Evolutionary conservation across 2,797 vertebrate species (phyloP), one percentile per base, ranked within the genome.

Genomic region (Epinephelus awoara): DNA sequence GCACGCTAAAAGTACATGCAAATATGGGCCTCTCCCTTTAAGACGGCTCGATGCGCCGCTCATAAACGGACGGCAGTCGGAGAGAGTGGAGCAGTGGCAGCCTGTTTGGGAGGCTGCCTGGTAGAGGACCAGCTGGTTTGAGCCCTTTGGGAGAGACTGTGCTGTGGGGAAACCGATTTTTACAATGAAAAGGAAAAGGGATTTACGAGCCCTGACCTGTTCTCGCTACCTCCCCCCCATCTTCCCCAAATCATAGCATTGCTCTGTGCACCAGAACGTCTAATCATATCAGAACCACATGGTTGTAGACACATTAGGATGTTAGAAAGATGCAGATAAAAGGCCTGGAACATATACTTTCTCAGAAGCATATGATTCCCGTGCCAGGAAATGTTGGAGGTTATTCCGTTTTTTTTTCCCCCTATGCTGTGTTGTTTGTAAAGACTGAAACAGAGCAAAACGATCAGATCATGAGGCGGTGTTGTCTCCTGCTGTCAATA

Each of bases 161-260:
- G 6, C 87, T 82, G 74, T 70, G 62, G 89, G 91, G 85, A 89
- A 92, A 88, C 72, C 29, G 68, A 75, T 84, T 94, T 95, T 93
- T 94, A 94, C 93, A 86, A 90, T 87, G 84, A 91, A 93, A 91
- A 89, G 89, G 92, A 91, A 92, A 91, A 87, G 74, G 88, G 88
- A 86, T 95, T 95, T 95, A 94, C 87, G 40, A 93, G 94, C 73
- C 78, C 85, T 92, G 93, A 95, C 91, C 93, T 94, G 92, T 89
- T 91, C 87, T 86, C 42, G 69, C 90, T 87, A 80, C 89, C 90
- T 90, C 88, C 90, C 34, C 34, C 86, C 84, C 82, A 81, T 88
- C 83, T 79, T 90, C 86, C 69, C 79, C 79, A 90, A 93, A 92
- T 94, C 93, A 90, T 88, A 92, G 90, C 87, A 19, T 82, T 80